Percentiles rank a stretch among this genome's conserved stretches.
Evolutionary conservation across 2,888 invertebrate species (phyloP).

Genomic region (Drosophila parthenogenetica): DNA sequence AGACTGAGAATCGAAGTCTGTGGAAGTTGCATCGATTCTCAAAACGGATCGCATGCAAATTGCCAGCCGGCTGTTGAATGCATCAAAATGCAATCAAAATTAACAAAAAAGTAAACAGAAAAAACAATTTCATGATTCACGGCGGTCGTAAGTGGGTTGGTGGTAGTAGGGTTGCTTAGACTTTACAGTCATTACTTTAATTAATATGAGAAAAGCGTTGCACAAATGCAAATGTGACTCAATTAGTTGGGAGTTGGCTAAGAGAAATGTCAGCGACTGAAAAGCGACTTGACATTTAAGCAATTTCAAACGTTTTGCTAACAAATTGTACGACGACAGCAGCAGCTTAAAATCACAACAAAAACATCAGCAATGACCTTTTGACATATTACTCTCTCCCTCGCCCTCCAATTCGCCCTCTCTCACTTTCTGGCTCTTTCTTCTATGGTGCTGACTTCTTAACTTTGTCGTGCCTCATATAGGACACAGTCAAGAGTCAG

Average conservation of each 20-base stretch:
- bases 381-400: constrained; percentile 74
- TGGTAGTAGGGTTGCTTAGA: constrained; percentile 25
- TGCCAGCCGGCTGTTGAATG: constrained; percentile 60
- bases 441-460: constrained; percentile 50
- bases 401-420: constrained; percentile 3
- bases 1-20: constrained; percentile 3
- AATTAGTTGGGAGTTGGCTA: constrained; percentile 56
- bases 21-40: constrained; percentile 42
- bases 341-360: constrained; percentile 51
- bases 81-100: constrained; percentile 83
- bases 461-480: constrained; percentile 76
- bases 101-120: constrained; percentile 48
- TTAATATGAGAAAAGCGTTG: constrained; percentile 66
- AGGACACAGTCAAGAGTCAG: constrained; percentile 57
- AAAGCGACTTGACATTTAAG: constrained; percentile 70
- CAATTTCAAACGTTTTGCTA: constrained; percentile 76
- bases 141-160: constrained; percentile 42
- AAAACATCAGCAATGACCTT: constrained; percentile 78
- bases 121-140: constrained; percentile 52
- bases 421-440: constrained; percentile 12
- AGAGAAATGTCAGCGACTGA: constrained; percentile 54
- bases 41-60: constrained; percentile 65
- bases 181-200: constrained; percentile 65
- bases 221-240: constrained; percentile 64
- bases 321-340: constrained; percentile 73